These are phyloP conservation scores for Platalea minor DNA, from an alignment of 2,797 vertebrate species.

Conservation along the genomic window DNA sequence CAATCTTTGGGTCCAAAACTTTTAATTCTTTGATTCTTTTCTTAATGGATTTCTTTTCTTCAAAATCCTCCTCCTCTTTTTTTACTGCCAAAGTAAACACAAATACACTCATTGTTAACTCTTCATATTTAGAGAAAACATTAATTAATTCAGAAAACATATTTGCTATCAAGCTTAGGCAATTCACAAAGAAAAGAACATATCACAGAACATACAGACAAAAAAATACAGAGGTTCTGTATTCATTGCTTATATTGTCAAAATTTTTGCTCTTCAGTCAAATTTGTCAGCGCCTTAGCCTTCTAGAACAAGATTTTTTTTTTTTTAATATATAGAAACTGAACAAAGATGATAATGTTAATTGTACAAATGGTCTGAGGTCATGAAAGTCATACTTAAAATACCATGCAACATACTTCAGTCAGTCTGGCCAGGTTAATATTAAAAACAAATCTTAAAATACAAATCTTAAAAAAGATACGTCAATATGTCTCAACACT, in stretches of 20 bases:
- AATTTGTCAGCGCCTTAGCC: background rate
- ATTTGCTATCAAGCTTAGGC: background rate
- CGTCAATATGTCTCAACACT: background rate
- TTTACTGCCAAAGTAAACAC: conserved; percentile 77
- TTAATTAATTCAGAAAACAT: background rate
- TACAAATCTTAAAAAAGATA: background rate
- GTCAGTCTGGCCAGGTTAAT: background rate
- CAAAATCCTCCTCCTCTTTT: conserved; percentile 86
- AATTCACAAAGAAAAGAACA: background rate
- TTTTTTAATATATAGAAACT: background rate
- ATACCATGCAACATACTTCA: background rate
- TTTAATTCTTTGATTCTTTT: conserved; percentile 95
- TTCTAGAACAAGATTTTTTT: background rate
- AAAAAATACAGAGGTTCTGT: background rate
- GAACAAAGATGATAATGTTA: background rate
- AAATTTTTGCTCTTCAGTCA: background rate
- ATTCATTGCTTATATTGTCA: background rate
- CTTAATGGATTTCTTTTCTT: conserved; percentile 89
- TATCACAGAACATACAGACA: background rate
- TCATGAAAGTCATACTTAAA: background rate
- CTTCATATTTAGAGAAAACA: background rate
- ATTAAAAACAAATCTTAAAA: background rate
- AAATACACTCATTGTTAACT: background rate
- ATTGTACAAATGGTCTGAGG: background rate
- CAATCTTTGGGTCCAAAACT: conserved; percentile 93